Evolutionary conservation across 2,888 invertebrate genomes (phyloP), one percentile per base, ranked within the genome.

Genomic region (Tinea semifulvella): DNA sequence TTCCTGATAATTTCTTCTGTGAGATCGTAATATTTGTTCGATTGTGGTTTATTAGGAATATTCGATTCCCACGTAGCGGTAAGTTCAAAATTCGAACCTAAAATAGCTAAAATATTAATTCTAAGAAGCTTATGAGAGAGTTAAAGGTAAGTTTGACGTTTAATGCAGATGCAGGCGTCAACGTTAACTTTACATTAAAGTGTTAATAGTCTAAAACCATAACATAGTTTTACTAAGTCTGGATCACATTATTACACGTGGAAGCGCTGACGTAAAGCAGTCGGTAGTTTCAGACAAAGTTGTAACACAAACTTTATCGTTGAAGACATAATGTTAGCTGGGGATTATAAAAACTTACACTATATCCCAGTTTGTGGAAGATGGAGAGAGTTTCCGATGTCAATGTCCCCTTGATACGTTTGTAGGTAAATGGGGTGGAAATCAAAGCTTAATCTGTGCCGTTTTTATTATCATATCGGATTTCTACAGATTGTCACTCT

Each of bases 201-300:
- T 7, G 11, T 4, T 31, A 2, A 31, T 13, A 13, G 13, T 31
- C 13, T 31, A 31, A 31, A 14, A 13, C 14, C 11, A 3, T n/a
- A n/a, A n/a, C 31, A 14, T 7, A n/a, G 6, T 3, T 11, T 31
- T 4, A 13, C 31, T 4, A 31, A 31, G 31, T 31, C 31, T 31
- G 13, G 31, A 31, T 31, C 13, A 31, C 13, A 7, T 31, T 31
- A 31, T 13, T 31, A 14, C 31, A 13, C 31, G 13, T 31, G 31
- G 31, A 3, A 31, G 31, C 31, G 11, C n/a, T n/a, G n/a, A 14
- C 31, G 14, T 31, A 31, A 31, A 31, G 13, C 31, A 31, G 31
- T 31, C 14, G 13, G 14, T 31, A 31, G 31, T 31, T 31, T 7
- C 7, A 31, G 31, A 31, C 31, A 31, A 31, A 31, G 31, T 31